phyloP scores from a whole-genome alignment of 2,113 vertebrate genomes.

The Paraplagusia blochii region DNA sequence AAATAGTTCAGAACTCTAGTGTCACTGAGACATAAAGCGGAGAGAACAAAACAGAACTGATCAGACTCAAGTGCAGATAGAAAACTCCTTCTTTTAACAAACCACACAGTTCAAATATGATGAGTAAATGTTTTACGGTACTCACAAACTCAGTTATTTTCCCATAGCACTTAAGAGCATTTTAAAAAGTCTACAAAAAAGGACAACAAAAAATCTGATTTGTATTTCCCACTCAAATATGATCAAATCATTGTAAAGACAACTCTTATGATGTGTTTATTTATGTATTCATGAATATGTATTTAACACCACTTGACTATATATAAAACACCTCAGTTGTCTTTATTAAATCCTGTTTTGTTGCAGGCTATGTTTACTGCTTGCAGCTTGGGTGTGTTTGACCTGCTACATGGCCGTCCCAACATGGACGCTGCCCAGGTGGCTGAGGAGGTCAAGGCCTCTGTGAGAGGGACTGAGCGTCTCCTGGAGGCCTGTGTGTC shows the following conservation, averaged over 20 bases:
- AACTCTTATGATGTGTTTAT: background rate
- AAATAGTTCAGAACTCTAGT: too few species aligned
- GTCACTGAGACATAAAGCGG: too few species aligned
- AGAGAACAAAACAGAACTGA: too few species aligned
- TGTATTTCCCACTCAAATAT: too few species aligned
- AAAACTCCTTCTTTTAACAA: too few species aligned
- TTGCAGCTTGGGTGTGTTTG: constrained; percentile 83
- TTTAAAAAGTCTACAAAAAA: too few species aligned
- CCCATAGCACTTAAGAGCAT: too few species aligned
- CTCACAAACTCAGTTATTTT: background rate
- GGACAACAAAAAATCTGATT: too few species aligned
- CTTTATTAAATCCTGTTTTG: background rate
- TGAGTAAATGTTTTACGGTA: too few species aligned
- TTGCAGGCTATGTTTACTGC: constrained; percentile 84
- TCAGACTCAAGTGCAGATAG: too few species aligned
- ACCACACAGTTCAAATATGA: too few species aligned
- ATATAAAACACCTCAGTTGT: background rate
- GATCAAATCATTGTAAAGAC: too few species aligned
- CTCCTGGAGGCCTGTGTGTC: constrained; percentile 84
- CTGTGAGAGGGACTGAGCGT: constrained; percentile 71
- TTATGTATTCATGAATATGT: background rate
- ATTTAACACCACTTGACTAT: background rate
- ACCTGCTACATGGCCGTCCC: constrained; percentile 72
- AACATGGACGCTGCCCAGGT: constrained; percentile 68
- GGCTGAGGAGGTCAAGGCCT: constrained; percentile 70